Evolutionary conservation across 37 sponge, comb jelly and placozoan genomes (phyloP).

Genomic region (Aplysina aerophoba): DNA sequence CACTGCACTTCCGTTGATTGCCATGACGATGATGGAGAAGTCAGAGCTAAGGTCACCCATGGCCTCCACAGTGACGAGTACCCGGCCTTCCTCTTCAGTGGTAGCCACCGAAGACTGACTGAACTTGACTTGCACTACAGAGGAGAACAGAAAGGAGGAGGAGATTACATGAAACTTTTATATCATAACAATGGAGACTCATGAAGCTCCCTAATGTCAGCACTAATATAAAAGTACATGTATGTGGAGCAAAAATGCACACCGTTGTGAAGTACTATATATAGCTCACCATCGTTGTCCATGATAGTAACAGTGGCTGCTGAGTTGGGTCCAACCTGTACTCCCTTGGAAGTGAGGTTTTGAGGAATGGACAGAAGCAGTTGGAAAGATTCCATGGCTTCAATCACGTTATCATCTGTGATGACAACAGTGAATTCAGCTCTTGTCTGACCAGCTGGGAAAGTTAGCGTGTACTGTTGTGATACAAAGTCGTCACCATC

Average conservation of each 20-base stretch:
- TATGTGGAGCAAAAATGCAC: no score
- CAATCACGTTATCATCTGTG: constrained; percentile 3
- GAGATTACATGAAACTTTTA: neutral
- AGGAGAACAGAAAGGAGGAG: neutral
- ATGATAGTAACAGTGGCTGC: neutral
- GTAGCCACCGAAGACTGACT: neutral
- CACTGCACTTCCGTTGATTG: constrained; percentile 3
- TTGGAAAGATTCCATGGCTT: neutral
- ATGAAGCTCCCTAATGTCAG: no score
- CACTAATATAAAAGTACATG: no score
- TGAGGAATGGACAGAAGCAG: constrained; percentile 1
- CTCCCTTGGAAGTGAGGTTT: neutral
- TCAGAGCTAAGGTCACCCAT: constrained; percentile 18
- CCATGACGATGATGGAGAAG: constrained; percentile 31
- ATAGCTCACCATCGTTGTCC: constrained; percentile 31
- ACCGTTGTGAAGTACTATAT: no score
- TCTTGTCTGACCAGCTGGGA: neutral
- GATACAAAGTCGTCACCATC: neutral
- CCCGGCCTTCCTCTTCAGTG: neutral
- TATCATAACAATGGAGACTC: no score
- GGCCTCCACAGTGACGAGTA: neutral
- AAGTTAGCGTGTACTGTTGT: neutral
- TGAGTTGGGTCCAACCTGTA: constrained; percentile 1
- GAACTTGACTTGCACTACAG: constrained; percentile 21
- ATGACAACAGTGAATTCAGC: neutral